These are phyloP conservation scores for Spheniscus humboldti DNA, from an alignment of 2,797 vertebrate genomes.

Conservation along the genomic window DNA sequence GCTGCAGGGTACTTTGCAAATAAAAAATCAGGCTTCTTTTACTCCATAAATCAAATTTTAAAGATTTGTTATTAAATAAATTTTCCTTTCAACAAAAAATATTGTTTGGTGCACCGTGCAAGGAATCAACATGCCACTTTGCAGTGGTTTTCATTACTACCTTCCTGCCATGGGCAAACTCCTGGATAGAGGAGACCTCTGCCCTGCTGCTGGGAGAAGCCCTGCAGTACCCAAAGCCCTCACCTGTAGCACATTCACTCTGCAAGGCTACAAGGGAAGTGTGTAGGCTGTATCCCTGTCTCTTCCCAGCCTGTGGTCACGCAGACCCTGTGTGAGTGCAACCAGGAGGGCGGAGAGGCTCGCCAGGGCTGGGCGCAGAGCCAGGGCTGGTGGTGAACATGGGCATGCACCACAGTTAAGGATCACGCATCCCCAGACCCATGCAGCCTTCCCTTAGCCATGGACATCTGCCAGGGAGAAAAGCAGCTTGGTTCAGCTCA, in stretches of 20 bases:
- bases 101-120: background rate
- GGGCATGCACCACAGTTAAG: background rate
- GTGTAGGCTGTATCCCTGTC: background rate
- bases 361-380: background rate
- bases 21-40: background rate
- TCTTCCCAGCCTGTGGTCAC: background rate
- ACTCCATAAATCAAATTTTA: background rate
- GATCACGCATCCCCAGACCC: background rate
- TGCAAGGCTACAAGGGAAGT: background rate
- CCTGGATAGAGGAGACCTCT: background rate
- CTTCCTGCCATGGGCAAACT: background rate
- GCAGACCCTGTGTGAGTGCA: background rate
- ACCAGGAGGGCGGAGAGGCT: rapidly evolving
- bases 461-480: background rate
- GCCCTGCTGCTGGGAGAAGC: background rate
- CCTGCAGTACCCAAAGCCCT: background rate
- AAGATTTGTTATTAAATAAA: background rate
- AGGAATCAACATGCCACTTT: background rate
- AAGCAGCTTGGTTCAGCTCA: background rate
- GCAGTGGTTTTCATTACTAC: background rate
- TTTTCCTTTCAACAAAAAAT: background rate
- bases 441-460: background rate
- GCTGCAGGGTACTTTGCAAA: background rate
- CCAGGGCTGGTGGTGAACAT: rapidly evolving
- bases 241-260: background rate